Conservation (phyloP, 2,797 vertebrate species). For the Lithobates pipiens region DNA sequence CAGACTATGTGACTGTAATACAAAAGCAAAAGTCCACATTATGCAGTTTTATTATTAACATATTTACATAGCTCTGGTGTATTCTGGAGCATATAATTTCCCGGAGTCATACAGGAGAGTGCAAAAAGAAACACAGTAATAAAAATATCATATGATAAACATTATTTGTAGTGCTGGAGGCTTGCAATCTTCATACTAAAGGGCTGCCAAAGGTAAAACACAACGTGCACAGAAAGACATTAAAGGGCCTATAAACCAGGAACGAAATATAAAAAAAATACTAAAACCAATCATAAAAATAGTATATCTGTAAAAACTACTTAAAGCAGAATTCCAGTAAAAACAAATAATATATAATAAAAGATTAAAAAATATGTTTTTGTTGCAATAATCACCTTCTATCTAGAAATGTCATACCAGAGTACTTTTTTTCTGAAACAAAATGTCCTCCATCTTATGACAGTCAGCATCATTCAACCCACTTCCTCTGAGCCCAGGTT, state of each 20-base stretch:
- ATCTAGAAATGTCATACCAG: too few relatives aligned
- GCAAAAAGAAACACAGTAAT: background rate
- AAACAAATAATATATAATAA: too few relatives aligned
- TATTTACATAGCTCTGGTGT: slow-evolving; percentile 4
- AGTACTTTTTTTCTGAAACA: too few relatives aligned
- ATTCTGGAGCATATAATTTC: background rate
- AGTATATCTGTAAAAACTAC: too few relatives aligned
- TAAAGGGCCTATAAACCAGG: background rate
- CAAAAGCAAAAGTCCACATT: slow-evolving; percentile 1
- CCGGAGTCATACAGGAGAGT: background rate
- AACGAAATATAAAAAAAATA: too few relatives aligned
- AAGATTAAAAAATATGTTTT: too few relatives aligned
- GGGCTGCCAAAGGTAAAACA: background rate
- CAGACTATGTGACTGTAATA: slow-evolving; percentile 4
- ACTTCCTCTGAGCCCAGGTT: too few relatives aligned
- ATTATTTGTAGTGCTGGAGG: background rate
- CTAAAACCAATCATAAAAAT: too few relatives aligned
- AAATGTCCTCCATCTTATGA: too few relatives aligned
- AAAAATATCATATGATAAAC: slow-evolving; percentile 1
- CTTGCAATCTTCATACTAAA: background rate
- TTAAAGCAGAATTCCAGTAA: too few relatives aligned
- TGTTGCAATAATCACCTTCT: too few relatives aligned
- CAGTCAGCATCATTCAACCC: too few relatives aligned
- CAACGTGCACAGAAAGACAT: background rate
- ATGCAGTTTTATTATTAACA: slow-evolving; percentile 8